A percentile compares a stretch with the other conserved stretches of the same genome.
Conservation (phyloP, 2,113 vertebrate species). For the Scytalopus superciliaris region DNA sequence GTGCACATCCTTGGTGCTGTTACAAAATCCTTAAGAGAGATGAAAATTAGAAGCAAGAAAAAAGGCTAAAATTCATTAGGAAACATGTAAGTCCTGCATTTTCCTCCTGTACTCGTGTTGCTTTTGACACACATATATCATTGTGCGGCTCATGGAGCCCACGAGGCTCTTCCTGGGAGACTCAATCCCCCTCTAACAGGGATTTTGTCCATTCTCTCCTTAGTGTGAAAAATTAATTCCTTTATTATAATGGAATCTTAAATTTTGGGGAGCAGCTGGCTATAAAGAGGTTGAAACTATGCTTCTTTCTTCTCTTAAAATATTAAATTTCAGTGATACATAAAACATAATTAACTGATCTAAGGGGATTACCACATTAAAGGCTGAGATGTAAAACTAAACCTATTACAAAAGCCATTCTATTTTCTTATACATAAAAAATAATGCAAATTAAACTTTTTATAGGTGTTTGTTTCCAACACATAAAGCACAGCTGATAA, state of each 20-base stretch:
- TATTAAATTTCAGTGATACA: not conserved
- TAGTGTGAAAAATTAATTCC: not conserved
- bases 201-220: not conserved
- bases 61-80: not conserved
- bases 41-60: not conserved
- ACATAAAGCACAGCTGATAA: not conserved
- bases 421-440: conserved; percentile 34
- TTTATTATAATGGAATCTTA: not conserved
- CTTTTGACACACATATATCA: not conserved
- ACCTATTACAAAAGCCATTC: not conserved
- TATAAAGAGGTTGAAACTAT: not conserved
- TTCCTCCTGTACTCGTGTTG: not conserved
- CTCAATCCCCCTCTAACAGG: not conserved
- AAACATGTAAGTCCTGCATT: not conserved
- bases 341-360: conserved; percentile 14
- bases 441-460: conserved; percentile 46
- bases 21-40: not conserved
- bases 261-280: not conserved
- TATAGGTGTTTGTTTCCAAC: conserved; percentile 19
- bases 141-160: not conserved
- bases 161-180: not conserved
- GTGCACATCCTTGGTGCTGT: not conserved
- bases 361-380: conserved; percentile 44
- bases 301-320: not conserved
- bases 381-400: conserved; percentile 2